phyloP scores from a whole-genome alignment of 2,113 vertebrate species.

The Erinaceus europaeus region DNA sequence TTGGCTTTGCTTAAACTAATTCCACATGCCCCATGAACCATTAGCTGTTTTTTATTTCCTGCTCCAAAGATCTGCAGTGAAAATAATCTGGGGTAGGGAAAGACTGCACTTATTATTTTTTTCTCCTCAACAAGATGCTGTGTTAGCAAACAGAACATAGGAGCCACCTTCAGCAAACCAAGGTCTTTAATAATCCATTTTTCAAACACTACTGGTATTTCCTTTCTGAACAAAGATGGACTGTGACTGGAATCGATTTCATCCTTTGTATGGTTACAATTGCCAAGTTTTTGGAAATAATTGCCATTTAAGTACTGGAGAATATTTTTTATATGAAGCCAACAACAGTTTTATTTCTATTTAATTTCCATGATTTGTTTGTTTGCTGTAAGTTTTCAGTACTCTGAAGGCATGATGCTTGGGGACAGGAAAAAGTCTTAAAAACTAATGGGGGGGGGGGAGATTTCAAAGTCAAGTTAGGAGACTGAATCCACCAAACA shows the following conservation, averaged over 20 bases:
- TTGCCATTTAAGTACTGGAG: slow-evolving; percentile 74
- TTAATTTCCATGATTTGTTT: slow-evolving; percentile 80
- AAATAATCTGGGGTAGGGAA: slow-evolving; percentile 87
- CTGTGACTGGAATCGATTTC: slow-evolving; percentile 79
- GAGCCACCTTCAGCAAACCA: slow-evolving; percentile 75
- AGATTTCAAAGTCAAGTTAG: slow-evolving; percentile 20
- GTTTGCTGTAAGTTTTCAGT: slow-evolving; percentile 67
- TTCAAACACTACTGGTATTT: slow-evolving; percentile 79
- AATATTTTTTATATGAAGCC: slow-evolving; percentile 74
- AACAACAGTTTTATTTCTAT: slow-evolving; percentile 78
- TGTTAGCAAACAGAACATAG: slow-evolving; percentile 77
- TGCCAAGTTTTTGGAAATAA: slow-evolving; percentile 81
- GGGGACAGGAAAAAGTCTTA: slow-evolving; percentile 11
- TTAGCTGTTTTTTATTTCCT: slow-evolving; percentile 93
- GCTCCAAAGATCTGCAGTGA: slow-evolving; percentile 86
- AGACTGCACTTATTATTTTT: slow-evolving; percentile 84
- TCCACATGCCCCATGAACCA: slow-evolving; percentile 88
- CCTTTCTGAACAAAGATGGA: slow-evolving; percentile 77
- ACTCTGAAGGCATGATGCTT: slow-evolving; percentile 64
- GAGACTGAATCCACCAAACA: slow-evolving; percentile 38
- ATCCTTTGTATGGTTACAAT: slow-evolving; percentile 72
- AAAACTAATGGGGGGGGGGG: slow-evolving; percentile 46
- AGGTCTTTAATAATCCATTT: slow-evolving; percentile 78
- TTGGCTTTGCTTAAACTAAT: slow-evolving; percentile 85
- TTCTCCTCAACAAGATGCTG: slow-evolving; percentile 61